Percentiles rank a stretch among this genome's conserved stretches.
phyloP scores from a whole-genome alignment of 92 coral and sea anemone genomes.

The Hydrozoanthus gracilis region DNA sequence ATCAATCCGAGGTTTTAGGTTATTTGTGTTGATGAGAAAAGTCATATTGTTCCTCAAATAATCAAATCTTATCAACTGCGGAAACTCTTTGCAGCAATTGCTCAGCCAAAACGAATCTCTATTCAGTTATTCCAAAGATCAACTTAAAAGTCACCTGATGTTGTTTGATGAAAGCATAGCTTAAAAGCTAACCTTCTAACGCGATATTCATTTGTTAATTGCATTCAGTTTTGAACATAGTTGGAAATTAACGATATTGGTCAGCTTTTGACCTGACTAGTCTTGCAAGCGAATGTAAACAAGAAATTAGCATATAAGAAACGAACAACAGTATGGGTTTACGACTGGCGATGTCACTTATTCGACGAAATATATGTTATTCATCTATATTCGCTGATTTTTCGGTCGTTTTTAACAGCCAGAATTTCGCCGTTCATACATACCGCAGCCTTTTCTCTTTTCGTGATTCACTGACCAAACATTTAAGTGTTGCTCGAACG shows the following conservation, averaged over 20 bases:
- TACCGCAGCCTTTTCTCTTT: neutral
- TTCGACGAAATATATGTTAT: neutral
- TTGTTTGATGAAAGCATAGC: neutral
- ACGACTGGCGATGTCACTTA: neutral
- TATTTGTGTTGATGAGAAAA: slow-evolving; percentile 7
- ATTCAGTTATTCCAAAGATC: neutral
- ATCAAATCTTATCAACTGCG: neutral
- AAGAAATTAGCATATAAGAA: slow-evolving; percentile 39
- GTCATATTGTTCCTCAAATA: slow-evolving; percentile 1
- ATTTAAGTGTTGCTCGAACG: neutral
- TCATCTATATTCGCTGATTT: neutral
- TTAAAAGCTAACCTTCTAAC: neutral
- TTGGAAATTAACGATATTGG: slow-evolving; percentile 5
- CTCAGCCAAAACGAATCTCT: neutral
- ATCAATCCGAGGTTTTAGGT: neutral
- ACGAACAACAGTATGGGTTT: neutral
- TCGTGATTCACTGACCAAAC: slow-evolving; percentile 30
- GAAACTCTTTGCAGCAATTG: neutral
- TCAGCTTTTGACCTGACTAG: neutral
- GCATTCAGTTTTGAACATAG: neutral
- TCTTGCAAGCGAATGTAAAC: slow-evolving; percentile 35
- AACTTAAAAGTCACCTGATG: neutral
- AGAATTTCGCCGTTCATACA: neutral
- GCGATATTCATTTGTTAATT: slow-evolving; percentile 13
- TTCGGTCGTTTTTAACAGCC: neutral